phyloP scores from a whole-genome alignment of 2,888 invertebrate species.

The Xestia ashworthii region DNA sequence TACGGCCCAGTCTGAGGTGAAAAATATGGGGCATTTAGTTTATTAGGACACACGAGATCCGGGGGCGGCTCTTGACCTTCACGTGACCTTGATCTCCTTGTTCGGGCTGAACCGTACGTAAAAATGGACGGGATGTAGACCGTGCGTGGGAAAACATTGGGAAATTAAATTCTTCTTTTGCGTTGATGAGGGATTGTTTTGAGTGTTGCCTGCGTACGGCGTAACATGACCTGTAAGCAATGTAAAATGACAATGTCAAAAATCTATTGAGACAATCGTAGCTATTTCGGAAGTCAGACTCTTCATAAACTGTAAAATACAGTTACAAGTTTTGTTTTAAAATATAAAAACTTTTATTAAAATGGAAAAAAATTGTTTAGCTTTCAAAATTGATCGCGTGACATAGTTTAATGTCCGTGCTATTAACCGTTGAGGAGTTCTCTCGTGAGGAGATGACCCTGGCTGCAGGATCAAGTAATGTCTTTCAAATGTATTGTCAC shows the following conservation, averaged over 20 bases:
- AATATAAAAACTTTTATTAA: not conserved
- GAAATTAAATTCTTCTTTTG: not conserved
- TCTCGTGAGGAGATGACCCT: not conserved
- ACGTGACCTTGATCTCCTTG: slow-evolving; percentile 52
- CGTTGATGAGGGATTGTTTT: not conserved
- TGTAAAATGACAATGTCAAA: not conserved
- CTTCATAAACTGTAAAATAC: not conserved
- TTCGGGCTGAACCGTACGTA: slow-evolving; percentile 19
- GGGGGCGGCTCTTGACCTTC: slow-evolving; percentile 48
- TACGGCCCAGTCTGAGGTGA: not conserved
- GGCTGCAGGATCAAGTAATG: not conserved
- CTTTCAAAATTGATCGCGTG: not conserved
- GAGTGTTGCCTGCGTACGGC: not conserved
- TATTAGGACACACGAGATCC: slow-evolving; percentile 40
- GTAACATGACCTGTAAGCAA: not conserved
- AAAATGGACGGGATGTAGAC: slow-evolving; percentile 29
- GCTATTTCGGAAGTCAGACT: not conserved
- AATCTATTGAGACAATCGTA: not conserved
- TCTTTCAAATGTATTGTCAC: not conserved
- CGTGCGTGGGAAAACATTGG: not conserved
- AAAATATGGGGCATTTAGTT: slow-evolving; percentile 37
- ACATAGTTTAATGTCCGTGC: not conserved
- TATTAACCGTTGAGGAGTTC: not conserved
- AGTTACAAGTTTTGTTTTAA: not conserved
- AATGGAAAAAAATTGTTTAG: not conserved